These are phyloP conservation scores for Synergus laeviventris DNA, from an alignment of 2,888 invertebrate genomes.

Conservation along the genomic window DNA sequence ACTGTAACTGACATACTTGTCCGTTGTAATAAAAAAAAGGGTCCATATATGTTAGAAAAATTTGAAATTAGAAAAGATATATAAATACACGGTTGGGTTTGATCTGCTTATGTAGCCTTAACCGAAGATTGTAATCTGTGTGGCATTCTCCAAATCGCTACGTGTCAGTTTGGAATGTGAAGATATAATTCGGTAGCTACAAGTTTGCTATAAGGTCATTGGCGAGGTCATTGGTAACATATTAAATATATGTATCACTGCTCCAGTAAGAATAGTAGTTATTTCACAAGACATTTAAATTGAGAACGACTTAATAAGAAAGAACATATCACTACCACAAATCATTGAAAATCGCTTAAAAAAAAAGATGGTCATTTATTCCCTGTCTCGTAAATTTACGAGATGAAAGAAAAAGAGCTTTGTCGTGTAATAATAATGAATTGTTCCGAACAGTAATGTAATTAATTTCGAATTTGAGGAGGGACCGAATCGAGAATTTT, in stretches of 20 bases:
- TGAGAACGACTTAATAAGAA: not conserved
- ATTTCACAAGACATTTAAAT: not conserved
- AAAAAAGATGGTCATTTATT: slow-evolving; percentile 31
- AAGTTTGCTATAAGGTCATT: not conserved
- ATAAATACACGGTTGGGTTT: not conserved
- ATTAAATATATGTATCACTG: not conserved
- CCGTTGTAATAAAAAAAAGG: not conserved
- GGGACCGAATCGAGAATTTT: not conserved
- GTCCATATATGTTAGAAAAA: too few relatives aligned
- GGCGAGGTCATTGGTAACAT: not conserved
- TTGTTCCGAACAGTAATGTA: slow-evolving; percentile 35
- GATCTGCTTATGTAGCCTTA: not conserved
- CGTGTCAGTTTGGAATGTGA: not conserved
- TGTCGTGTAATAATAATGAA: slow-evolving; percentile 37
- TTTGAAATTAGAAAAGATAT: not conserved
- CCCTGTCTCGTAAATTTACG: slow-evolving; percentile 9
- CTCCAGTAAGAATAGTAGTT: not conserved
- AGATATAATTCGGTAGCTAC: not conserved
- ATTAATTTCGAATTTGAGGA: slow-evolving; percentile 34
- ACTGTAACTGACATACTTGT: too few relatives aligned
- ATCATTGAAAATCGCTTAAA: slow-evolving; percentile 2
- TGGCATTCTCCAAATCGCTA: not conserved
- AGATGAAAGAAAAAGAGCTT: slow-evolving; percentile 18
- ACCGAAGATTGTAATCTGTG: not conserved
- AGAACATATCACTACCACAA: slow-evolving; percentile 20